phyloP scores from a whole-genome alignment of 2,113 vertebrate genomes.

The Xiphophorus maculatus region DNA sequence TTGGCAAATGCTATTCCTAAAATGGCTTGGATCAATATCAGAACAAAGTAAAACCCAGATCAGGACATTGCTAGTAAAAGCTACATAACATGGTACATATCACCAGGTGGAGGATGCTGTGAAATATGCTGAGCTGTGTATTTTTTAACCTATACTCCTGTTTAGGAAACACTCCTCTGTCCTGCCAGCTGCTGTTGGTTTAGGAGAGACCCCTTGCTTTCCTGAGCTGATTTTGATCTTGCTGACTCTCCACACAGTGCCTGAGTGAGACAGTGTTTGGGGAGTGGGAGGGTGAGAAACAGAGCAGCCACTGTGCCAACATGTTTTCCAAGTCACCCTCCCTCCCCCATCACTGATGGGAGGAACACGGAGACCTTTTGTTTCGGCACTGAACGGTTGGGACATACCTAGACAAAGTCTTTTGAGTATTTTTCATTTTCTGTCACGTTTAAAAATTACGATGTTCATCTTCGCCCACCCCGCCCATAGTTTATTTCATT shows the following conservation, averaged over 20 bases:
- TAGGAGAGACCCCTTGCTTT: slow-evolving; percentile 67
- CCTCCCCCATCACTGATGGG: slow-evolving; percentile 1
- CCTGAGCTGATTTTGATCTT: slow-evolving; percentile 67
- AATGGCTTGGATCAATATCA: not conserved
- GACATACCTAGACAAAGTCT: slow-evolving; percentile 43
- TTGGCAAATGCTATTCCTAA: not conserved
- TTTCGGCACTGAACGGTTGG: slow-evolving; percentile 23
- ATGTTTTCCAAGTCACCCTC: slow-evolving; percentile 22
- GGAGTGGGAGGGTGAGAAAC: slow-evolving; percentile 40
- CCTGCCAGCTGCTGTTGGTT: slow-evolving; percentile 70
- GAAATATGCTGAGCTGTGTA: slow-evolving; percentile 55
- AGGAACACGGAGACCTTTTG: slow-evolving; percentile 51
- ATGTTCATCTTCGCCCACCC: slow-evolving; percentile 40
- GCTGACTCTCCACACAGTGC: slow-evolving; percentile 67
- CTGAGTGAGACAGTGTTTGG: slow-evolving; percentile 44
- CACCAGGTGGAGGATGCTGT: slow-evolving; percentile 38
- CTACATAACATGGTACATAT: not conserved
- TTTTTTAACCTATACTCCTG: slow-evolving; percentile 43
- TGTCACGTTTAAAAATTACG: slow-evolving; percentile 58
- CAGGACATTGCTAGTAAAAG: not conserved
- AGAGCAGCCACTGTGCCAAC: slow-evolving; percentile 44
- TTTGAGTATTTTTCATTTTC: slow-evolving; percentile 43
- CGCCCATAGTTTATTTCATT: slow-evolving; percentile 29
- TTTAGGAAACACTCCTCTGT: slow-evolving; percentile 50
- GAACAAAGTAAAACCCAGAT: not conserved